Evolutionary conservation across 1,140 invertebrate genomes (phyloP), one percentile per base, ranked within the genome.

Genomic region (Piezodorus guildinii): DNA sequence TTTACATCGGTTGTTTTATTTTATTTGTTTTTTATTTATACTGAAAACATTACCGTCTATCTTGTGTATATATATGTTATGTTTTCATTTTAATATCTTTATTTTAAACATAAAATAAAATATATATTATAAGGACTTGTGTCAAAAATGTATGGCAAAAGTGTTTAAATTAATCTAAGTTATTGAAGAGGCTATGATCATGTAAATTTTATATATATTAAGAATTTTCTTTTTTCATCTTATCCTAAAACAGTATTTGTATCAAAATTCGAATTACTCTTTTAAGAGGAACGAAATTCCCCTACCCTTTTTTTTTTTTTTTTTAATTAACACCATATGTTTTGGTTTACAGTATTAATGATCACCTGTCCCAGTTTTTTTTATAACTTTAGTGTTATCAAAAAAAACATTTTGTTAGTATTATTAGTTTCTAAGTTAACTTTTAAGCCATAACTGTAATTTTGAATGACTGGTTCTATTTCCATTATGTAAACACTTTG

Each of bases 381-480:
- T 39, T 39, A n/a, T n/a, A 10, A 39, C 2, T 12, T 39, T 39
- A 39, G 34, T 39, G 9, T 39, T 56, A 23, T 56, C 15, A 56
- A 23, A 25, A 30, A 56, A 23, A 19, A 2, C 23, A 56, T 25
- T 56, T 23, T 16, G 17, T 21, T 23, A 56, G 52, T 56, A 56
- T 56, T 56, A 56, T 56, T 56, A 56, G 52, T 56, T 56, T 19
- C 52, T 56, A 56, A 56, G 52, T 39, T 39, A 39, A 39, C 34
- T 39, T 39, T 5, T 39, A 39, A 39, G 34, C 34, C 34, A 10
- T 39, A 39, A 39, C 34, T 39, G 34, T 39, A 39, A 39, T 39
- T 5, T 39, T 39, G 12, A 39, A 39, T 39, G 34, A 39, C 34
- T 39, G 34, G 34, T 39, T 39, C 6, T 39, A 10, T 10, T 39